phyloP scores from a whole-genome alignment of 2,113 vertebrate species.

The Sardina pilchardus region DNA sequence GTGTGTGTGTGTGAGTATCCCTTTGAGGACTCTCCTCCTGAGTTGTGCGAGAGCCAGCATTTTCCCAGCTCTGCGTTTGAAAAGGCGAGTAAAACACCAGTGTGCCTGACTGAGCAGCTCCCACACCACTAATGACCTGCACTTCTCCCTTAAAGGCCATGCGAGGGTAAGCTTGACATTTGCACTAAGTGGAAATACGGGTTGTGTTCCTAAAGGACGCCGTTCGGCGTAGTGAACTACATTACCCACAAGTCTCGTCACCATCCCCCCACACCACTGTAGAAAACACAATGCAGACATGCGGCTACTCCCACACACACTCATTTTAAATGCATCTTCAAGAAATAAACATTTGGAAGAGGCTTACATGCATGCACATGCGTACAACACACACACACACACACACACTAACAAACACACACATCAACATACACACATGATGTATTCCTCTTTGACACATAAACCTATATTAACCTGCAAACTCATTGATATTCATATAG shows the following conservation, averaged over 20 bases:
- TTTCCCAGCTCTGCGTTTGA: not conserved
- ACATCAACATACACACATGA: not conserved
- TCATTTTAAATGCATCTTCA: not conserved
- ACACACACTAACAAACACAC: too few relatives aligned
- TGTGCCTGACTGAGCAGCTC: not conserved
- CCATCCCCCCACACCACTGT: not conserved
- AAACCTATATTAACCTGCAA: not conserved
- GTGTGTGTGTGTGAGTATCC: not conserved
- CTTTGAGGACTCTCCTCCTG: not conserved
- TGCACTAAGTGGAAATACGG: not conserved
- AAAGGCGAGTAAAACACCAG: not conserved
- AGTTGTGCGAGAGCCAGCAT: not conserved
- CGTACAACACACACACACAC: too few relatives aligned
- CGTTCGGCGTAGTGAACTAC: not conserved
- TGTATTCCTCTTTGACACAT: not conserved
- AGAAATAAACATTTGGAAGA: not conserved
- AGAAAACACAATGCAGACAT: not conserved
- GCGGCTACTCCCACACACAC: not conserved
- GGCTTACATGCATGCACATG: not conserved
- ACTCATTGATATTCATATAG: not conserved
- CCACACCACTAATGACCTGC: not conserved
- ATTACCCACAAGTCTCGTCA: slow-evolving; percentile 17
- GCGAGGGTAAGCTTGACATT: not conserved
- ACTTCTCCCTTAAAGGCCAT: not conserved
- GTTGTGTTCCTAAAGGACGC: too few relatives aligned